Conservation (phyloP, 2,113 vertebrate species). For the Myotis lucifugus region DNA sequence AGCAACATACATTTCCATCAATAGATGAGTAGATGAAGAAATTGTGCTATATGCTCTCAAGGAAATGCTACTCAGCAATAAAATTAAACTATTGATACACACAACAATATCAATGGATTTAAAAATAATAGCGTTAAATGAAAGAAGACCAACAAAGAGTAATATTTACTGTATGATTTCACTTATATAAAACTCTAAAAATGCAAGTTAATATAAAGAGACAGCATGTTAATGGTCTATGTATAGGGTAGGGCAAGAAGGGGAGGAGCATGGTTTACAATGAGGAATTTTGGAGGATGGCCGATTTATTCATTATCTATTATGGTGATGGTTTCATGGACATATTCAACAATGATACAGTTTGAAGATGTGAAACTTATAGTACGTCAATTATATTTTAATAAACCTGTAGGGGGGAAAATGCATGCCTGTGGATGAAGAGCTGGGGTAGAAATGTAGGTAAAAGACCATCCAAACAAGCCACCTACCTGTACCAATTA, state of each 20-base stretch:
- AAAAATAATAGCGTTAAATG: neutral
- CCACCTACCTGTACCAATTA: neutral
- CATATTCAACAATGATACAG: neutral
- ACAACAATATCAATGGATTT: neutral
- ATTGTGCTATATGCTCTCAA: neutral
- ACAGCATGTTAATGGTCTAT: neutral
- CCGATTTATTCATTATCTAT: neutral
- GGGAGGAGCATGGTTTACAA: neutral
- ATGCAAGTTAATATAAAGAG: neutral
- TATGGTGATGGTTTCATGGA: neutral
- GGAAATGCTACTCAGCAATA: neutral
- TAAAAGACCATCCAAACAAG: neutral
- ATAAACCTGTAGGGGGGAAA: neutral
- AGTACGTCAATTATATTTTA: neutral
- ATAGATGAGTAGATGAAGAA: neutral
- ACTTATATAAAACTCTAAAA: neutral
- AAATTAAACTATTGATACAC: neutral
- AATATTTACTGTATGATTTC: neutral
- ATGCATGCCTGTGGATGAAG: neutral
- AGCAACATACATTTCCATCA: neutral
- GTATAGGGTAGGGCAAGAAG: rapidly evolving
- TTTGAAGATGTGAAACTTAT: neutral
- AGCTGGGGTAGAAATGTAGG: neutral
- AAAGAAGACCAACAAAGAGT: neutral
- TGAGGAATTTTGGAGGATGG: neutral